These are phyloP conservation scores for Lytechinus pictus DNA, from an alignment of 35 echinoderm and acorn worm genomes.

Conservation along the genomic window DNA sequence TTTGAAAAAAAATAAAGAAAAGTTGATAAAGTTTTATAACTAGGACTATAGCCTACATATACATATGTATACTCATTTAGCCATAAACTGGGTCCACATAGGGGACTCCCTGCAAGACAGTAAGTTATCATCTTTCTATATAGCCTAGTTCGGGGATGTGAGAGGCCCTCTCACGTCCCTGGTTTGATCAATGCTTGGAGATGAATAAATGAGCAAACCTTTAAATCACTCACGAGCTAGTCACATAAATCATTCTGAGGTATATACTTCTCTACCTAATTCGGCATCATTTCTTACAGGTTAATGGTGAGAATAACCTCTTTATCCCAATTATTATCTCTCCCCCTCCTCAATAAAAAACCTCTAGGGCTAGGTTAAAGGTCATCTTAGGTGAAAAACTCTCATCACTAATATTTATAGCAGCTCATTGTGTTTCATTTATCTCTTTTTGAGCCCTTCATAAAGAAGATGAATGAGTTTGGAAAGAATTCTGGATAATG, in stretches of 20 bases:
- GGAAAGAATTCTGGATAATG: background rate
- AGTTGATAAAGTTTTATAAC: too few relatives aligned
- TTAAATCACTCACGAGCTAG: background rate
- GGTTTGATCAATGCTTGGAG: too few relatives aligned
- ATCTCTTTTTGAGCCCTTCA: background rate
- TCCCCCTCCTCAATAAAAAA: background rate
- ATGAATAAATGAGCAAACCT: too few relatives aligned
- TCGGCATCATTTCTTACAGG: background rate
- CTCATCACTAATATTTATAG: background rate
- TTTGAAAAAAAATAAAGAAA: too few relatives aligned
- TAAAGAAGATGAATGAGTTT: background rate
- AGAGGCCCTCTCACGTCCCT: too few relatives aligned
- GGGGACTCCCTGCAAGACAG: too few relatives aligned
- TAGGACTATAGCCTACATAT: too few relatives aligned
- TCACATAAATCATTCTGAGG: conserved; percentile 11
- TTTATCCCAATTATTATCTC: background rate
- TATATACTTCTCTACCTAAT: background rate
- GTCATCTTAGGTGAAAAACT: background rate
- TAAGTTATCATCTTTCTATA: too few relatives aligned
- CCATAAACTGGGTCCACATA: too few relatives aligned
- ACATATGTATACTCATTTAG: too few relatives aligned
- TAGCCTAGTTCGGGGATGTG: too few relatives aligned
- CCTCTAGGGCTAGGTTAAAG: background rate
- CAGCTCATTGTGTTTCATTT: background rate
- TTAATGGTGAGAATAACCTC: background rate